These are phyloP conservation scores for Callipepla squamata DNA, from an alignment of 2,113 vertebrate species.

Conservation along the genomic window DNA sequence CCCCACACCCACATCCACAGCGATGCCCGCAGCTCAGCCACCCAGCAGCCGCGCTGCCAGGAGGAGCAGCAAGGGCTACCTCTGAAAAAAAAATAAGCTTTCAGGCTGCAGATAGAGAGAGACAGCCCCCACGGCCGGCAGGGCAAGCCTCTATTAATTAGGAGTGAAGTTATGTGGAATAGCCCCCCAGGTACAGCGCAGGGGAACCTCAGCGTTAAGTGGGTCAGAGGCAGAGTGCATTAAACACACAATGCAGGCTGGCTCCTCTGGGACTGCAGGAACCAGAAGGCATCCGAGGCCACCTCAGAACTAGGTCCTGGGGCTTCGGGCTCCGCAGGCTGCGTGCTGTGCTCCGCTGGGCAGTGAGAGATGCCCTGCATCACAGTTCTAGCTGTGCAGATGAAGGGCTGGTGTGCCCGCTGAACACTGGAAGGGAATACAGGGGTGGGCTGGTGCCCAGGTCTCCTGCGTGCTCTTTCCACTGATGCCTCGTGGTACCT, in stretches of 20 bases:
- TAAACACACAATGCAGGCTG: not conserved
- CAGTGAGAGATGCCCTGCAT: not conserved
- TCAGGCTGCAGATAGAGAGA: not conserved
- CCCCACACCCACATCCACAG: not conserved
- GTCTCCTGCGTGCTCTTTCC: not conserved
- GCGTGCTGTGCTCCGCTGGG: not conserved
- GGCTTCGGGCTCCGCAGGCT: not conserved
- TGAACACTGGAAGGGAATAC: not conserved
- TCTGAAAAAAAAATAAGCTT: not conserved
- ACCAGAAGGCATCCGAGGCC: not conserved
- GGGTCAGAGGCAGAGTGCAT: conserved; percentile 29
- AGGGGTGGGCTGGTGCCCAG: not conserved
- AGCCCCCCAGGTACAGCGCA: conserved; percentile 55
- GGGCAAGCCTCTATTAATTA: conserved; percentile 63
- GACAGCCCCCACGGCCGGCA: conserved; percentile 13
- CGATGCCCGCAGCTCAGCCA: not conserved
- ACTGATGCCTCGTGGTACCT: not conserved
- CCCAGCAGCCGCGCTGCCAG: not conserved
- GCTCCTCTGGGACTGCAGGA: not conserved
- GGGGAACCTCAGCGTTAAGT: conserved; percentile 45
- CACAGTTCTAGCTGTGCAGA: not conserved
- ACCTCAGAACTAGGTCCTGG: not conserved
- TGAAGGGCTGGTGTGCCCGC: not conserved
- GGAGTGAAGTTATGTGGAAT: conserved; percentile 46
- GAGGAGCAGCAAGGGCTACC: not conserved